Conservation (phyloP, 2,113 vertebrate species). For the Machaerirhynchus nigripectus region DNA sequence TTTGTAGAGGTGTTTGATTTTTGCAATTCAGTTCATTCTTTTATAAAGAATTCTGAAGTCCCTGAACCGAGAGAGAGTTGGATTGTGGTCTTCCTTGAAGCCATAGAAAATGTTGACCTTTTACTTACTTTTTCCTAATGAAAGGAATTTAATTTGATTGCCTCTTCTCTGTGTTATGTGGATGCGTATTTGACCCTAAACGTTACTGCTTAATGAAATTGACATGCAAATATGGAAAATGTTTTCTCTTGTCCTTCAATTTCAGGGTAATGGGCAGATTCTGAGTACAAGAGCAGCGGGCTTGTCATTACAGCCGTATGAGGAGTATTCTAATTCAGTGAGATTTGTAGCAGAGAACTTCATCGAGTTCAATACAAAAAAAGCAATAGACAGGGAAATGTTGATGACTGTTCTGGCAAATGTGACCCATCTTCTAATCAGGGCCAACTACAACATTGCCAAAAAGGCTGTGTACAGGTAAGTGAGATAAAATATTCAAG, state of each 20-base stretch:
- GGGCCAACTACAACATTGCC: conserved; percentile 79
- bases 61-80: neutral
- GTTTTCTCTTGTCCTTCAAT: neutral
- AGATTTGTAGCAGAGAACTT: conserved; percentile 75
- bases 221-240: neutral
- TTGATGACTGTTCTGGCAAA: conserved; percentile 84
- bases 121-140: neutral
- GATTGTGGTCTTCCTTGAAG: neutral
- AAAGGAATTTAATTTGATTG: neutral
- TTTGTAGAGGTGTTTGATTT: neutral
- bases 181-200: neutral
- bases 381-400: conserved; percentile 76
- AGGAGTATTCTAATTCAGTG: conserved; percentile 73
- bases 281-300: conserved; percentile 74
- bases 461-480: conserved; percentile 79
- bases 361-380: conserved; percentile 70
- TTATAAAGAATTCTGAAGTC: neutral
- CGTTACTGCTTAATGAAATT: neutral
- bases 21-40: neutral
- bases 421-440: conserved; percentile 80
- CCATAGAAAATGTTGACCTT: neutral
- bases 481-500: neutral
- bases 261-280: conserved; percentile 81
- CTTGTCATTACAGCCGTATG: conserved; percentile 77
- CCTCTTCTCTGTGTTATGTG: neutral